Evolutionary conservation across 2,888 invertebrate species (phyloP).

Genomic region (Orthosia gracilis): DNA sequence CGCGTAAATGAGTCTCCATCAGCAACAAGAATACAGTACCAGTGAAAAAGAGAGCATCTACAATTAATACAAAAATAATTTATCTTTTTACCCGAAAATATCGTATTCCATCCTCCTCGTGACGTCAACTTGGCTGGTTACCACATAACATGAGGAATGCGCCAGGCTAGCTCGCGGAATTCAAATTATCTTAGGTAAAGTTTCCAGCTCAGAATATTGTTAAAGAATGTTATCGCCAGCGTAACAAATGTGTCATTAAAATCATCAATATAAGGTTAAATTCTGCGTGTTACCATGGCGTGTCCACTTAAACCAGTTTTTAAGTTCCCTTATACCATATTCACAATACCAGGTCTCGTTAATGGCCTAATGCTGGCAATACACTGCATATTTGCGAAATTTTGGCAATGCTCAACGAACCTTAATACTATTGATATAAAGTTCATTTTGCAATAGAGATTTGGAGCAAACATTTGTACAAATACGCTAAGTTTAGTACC

Average conservation of each 20-base stretch:
- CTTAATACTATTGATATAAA: too few species aligned
- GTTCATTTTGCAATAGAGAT: too few species aligned
- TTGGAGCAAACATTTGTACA: too few species aligned
- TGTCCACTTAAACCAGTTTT: slow-evolving; percentile 8
- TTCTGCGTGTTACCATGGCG: too few species aligned
- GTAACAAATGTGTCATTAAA: background rate
- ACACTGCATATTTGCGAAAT: too few species aligned
- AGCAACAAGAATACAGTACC: slow-evolving; percentile 14
- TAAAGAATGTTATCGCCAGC: too few species aligned
- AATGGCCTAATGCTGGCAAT: slow-evolving; percentile 24
- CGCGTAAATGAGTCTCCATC: background rate
- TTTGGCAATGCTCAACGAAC: too few species aligned
- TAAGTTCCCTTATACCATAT: slow-evolving; percentile 58
- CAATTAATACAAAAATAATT: slow-evolving; percentile 53
- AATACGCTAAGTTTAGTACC: too few species aligned
- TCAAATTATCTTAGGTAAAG: too few species aligned
- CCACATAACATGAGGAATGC: background rate
- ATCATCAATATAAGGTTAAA: too few species aligned
- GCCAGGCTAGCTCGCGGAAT: too few species aligned
- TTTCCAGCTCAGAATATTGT: too few species aligned
- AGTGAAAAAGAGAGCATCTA: slow-evolving; percentile 44
- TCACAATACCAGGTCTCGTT: slow-evolving; percentile 53
- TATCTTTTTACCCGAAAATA: slow-evolving; percentile 39
- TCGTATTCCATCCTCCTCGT: slow-evolving; percentile 43
- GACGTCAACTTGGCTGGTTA: slow-evolving; percentile 5